Conservation (phyloP, 2,888 invertebrate genomes). For the Heliothis peltigera region DNA sequence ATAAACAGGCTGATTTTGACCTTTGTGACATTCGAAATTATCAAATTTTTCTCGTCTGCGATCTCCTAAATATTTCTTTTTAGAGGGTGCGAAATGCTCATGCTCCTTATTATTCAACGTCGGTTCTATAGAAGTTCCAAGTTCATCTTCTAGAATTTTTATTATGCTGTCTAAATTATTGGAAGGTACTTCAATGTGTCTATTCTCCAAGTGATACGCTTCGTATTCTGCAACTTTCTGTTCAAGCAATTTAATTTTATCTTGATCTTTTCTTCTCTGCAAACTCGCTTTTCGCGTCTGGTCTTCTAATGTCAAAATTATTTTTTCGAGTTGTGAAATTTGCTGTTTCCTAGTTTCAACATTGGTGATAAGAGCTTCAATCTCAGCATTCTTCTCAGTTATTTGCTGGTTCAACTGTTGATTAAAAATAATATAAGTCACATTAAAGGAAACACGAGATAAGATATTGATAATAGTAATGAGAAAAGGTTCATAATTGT, state of each 20-base stretch:
- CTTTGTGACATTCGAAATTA: conserved; percentile 57
- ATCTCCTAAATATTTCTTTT: conserved; percentile 58
- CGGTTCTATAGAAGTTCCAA: conserved; percentile 71
- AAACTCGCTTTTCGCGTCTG: conserved; percentile 71
- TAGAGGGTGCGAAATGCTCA: conserved; percentile 48
- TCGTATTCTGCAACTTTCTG: conserved; percentile 74
- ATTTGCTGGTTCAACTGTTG: conserved; percentile 76
- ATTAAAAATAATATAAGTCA: conserved; percentile 13
- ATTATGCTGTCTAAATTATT: conserved; percentile 81
- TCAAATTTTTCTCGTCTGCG: conserved; percentile 57
- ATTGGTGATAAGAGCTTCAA: conserved; percentile 72
- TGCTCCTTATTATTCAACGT: conserved; percentile 52
- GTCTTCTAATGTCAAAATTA: conserved; percentile 81
- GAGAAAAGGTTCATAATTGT: not conserved
- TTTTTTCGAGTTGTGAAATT: conserved; percentile 80
- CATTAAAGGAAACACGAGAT: no score
- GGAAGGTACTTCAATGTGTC: conserved; percentile 66
- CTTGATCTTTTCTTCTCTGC: conserved; percentile 76
- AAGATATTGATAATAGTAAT: no score
- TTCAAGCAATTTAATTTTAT: conserved; percentile 73
- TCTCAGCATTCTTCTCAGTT: conserved; percentile 78
- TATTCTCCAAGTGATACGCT: conserved; percentile 62
- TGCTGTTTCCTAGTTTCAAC: conserved; percentile 75
- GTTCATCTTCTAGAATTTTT: conserved; percentile 82
- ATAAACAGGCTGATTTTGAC: conserved; percentile 46